Evolutionary conservation across 2,797 vertebrate species (phyloP).

Genomic region (Chelon auratus): DNA sequence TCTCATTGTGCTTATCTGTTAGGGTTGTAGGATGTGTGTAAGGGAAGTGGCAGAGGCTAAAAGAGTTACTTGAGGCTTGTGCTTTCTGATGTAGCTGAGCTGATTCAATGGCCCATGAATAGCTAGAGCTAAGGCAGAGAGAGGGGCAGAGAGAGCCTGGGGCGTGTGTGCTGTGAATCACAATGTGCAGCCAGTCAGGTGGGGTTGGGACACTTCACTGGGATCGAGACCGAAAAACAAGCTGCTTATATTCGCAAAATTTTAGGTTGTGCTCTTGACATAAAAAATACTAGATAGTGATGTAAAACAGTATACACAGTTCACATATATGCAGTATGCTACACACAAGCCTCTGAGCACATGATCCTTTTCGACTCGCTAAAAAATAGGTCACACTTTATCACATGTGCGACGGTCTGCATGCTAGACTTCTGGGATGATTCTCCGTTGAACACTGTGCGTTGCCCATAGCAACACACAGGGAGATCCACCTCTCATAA

Average conservation of each 20-base stretch:
- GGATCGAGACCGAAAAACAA: conserved; percentile 17
- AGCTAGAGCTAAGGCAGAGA: conserved; percentile 50
- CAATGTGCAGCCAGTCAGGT: conserved; percentile 56
- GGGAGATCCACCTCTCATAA: conserved; percentile 71
- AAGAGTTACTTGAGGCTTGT: conserved; percentile 37
- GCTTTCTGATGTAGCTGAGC: conserved; percentile 39
- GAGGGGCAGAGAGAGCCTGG: conserved; percentile 40
- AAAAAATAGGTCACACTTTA: conserved; percentile 72
- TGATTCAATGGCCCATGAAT: conserved; percentile 59
- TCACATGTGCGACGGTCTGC: conserved; percentile 58
- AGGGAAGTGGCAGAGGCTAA: conserved; percentile 11
- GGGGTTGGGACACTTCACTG: conserved; percentile 13
- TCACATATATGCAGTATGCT: conserved; percentile 2
- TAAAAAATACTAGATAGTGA: neutral
- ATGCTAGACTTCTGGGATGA: conserved; percentile 49
- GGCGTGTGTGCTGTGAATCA: conserved; percentile 67
- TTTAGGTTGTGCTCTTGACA: conserved; percentile 10
- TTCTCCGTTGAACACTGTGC: conserved; percentile 58
- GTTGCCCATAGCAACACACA: conserved; percentile 82
- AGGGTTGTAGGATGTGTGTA: neutral
- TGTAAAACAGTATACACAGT: neutral
- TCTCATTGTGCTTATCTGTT: neutral
- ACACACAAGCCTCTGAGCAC: conserved; percentile 12
- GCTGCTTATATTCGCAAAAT: neutral
- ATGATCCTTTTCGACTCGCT: conserved; percentile 34